Evolutionary conservation across 2,888 invertebrate species (phyloP).

Genomic region (Cosmia pyralina): DNA sequence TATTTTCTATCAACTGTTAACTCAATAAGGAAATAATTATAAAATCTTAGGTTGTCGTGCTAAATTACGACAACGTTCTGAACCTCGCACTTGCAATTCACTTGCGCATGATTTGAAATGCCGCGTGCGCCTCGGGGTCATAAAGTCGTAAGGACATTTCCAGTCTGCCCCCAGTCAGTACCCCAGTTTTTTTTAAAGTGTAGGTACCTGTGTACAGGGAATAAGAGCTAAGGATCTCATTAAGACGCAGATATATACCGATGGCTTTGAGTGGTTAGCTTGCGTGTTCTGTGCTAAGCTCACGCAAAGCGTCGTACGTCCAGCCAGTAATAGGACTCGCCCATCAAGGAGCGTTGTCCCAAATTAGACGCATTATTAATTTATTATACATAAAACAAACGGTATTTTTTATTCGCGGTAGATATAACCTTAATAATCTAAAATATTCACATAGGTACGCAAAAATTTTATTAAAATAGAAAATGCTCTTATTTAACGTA

Average conservation of each 20-base stretch:
- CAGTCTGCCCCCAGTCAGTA: conserved; percentile 13
- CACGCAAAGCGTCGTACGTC: no score
- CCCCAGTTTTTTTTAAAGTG: background rate
- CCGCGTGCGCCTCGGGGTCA: conserved; percentile 41
- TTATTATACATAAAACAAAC: no score
- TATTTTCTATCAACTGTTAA: conserved; percentile 66
- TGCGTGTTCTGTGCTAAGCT: no score
- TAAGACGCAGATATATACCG: background rate
- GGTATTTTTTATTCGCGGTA: no score
- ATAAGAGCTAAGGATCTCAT: background rate
- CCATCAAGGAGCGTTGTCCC: no score
- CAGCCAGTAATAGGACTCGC: no score
- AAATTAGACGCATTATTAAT: no score
- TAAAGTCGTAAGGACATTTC: conserved; percentile 31
- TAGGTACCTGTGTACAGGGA: background rate
- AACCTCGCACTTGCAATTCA: conserved; percentile 47
- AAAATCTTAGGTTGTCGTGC: conserved; percentile 55
- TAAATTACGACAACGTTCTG: conserved; percentile 41
- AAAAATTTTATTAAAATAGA: no score
- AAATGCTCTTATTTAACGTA: no score
- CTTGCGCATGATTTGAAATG: conserved; percentile 51
- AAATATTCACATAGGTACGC: no score
- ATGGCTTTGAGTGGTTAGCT: no score
- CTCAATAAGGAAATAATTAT: conserved; percentile 69
- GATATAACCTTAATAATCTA: no score